Conservation (phyloP, 2,113 vertebrate genomes). For the Stomatorhinus ivindoensis region DNA sequence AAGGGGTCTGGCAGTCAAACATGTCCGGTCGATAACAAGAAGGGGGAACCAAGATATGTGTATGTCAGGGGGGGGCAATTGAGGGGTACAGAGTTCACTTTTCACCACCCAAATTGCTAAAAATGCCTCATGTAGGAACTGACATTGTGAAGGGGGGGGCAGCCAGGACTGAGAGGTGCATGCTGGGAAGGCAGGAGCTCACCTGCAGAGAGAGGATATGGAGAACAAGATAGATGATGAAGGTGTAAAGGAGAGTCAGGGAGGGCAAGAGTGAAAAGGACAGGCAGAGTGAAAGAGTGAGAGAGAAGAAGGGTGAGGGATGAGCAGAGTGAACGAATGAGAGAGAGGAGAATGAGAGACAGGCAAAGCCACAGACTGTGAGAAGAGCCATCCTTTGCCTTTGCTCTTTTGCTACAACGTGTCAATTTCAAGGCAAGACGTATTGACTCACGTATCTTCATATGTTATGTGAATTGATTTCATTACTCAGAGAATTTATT, state of each 20-base stretch:
- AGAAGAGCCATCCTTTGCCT: not conserved
- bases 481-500: not conserved
- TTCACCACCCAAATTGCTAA: not conserved
- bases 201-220: not conserved
- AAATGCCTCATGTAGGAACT: not conserved
- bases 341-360: not conserved
- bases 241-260: not conserved
- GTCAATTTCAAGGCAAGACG: not conserved
- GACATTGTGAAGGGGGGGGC: not conserved
- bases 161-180: not conserved
- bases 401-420: not conserved
- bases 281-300: slow-evolving; percentile 16
- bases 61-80: not conserved
- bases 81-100: not conserved
- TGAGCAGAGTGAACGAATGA: slow-evolving; percentile 16
- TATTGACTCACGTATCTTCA: not conserved
- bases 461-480: not conserved
- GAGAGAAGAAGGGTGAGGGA: not conserved
- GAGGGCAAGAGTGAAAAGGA: not conserved
- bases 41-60: not conserved
- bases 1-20: not conserved
- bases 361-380: slow-evolving; percentile 16
- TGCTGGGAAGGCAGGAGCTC: not conserved
- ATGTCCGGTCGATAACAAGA: not conserved
- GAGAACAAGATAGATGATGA: not conserved